These are phyloP conservation scores for Neomicropteryx cornuta DNA, from an alignment of 1,140 invertebrate genomes.

Conservation along the genomic window DNA sequence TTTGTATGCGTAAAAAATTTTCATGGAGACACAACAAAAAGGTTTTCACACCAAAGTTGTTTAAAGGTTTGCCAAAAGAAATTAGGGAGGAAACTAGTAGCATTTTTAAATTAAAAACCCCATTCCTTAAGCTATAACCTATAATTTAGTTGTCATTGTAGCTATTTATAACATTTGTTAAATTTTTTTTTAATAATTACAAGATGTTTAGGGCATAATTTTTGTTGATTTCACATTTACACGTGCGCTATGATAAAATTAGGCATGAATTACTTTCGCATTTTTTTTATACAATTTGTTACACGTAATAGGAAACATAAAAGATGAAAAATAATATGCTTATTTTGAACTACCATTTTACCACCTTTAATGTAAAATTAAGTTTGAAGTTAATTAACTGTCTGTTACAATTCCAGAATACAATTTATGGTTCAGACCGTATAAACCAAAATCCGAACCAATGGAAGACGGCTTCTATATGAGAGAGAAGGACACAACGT, in stretches of 20 bases:
- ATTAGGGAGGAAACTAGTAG: no score
- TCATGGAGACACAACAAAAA: not conserved
- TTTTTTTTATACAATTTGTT: no score
- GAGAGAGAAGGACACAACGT: conserved; percentile 35
- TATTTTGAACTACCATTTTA: not conserved
- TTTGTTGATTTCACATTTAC: no score
- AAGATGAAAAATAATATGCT: no score
- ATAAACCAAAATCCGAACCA: conserved; percentile 26
- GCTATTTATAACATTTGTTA: no score
- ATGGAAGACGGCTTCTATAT: conserved; percentile 28
- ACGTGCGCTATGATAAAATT: no score
- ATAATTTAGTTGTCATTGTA: no score
- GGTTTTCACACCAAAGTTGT: no score
- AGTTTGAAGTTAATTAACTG: not conserved
- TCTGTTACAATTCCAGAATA: conserved; percentile 38
- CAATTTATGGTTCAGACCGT: conserved; percentile 51
- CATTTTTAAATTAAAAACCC: not conserved
- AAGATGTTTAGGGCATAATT: no score
- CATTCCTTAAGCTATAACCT: not conserved
- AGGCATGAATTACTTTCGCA: no score
- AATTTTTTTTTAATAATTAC: no score
- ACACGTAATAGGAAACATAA: no score
- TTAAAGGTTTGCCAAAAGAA: not conserved
- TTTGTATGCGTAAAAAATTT: conserved; percentile 1
- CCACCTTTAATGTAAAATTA: not conserved